Evolutionary conservation across 2,797 vertebrate species (phyloP).

Genomic region (Enteromius treurensis): DNA sequence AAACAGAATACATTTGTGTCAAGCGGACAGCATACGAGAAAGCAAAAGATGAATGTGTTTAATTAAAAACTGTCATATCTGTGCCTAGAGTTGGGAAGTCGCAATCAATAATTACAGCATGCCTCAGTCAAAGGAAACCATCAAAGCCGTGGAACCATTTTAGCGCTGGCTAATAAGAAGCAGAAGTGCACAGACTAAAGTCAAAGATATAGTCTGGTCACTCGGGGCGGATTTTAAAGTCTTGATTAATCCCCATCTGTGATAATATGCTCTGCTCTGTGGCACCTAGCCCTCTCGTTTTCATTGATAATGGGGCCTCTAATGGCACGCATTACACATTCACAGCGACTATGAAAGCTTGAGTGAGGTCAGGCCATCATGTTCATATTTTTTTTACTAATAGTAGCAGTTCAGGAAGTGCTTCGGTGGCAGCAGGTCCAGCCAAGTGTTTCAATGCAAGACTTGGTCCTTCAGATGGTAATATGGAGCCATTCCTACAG

Average conservation of each 20-base stretch:
- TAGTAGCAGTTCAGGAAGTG: conserved; percentile 11
- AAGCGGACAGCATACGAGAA: conserved; percentile 63
- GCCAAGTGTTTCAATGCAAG: not conserved
- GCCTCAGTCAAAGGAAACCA: conserved; percentile 42
- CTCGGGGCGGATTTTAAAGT: conserved; percentile 22
- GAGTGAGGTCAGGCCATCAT: conserved; percentile 16
- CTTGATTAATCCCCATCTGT: conserved; percentile 29
- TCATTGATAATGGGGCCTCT: conserved; percentile 33
- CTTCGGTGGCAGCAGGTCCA: not conserved
- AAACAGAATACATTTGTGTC: conserved; percentile 81
- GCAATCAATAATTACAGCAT: conserved; percentile 74
- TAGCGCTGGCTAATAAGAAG: conserved; percentile 37
- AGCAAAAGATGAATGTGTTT: conserved; percentile 81
- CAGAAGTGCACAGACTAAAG: conserved; percentile 15
- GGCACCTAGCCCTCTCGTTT: conserved; percentile 17
- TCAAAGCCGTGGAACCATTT: conserved; percentile 21
- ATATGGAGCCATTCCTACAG: not conserved
- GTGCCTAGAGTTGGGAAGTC: conserved; percentile 75
- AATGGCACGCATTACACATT: conserved; percentile 30
- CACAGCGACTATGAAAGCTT: conserved; percentile 18
- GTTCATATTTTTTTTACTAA: conserved; percentile 20
- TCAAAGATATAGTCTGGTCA: conserved; percentile 35
- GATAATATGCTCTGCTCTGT: conserved; percentile 15
- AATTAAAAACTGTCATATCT: conserved; percentile 79
- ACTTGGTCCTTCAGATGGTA: conserved; percentile 3